phyloP scores from a whole-genome alignment of 2,113 vertebrate genomes.

The Microtus pennsylvanicus region DNA sequence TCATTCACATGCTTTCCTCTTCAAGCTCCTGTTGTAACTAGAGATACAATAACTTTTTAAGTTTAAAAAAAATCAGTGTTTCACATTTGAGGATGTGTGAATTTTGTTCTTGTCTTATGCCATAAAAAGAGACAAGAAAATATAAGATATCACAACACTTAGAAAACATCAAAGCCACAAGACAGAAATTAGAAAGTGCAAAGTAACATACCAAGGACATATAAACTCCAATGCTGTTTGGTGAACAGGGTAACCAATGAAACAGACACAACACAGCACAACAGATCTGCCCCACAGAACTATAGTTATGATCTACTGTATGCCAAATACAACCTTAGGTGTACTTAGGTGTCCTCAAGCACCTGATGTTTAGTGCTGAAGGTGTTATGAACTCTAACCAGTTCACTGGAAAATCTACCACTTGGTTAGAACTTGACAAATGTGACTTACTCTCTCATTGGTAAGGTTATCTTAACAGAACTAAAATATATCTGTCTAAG shows the following conservation, averaged over 20 bases:
- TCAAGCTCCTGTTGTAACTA: not conserved
- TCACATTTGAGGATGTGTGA: not conserved
- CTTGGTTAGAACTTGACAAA: not conserved
- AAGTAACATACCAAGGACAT: not conserved
- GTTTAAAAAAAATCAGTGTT: not conserved
- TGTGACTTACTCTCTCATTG: not conserved
- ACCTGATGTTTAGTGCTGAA: not conserved
- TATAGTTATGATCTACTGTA: not conserved
- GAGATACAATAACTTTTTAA: not conserved
- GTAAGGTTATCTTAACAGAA: conserved; percentile 9
- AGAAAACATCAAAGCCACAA: not conserved
- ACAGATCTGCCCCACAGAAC: not conserved
- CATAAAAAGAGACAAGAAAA: not conserved
- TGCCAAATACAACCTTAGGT: not conserved
- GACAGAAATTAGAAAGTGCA: not conserved
- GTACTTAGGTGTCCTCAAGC: not conserved
- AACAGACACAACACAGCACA: not conserved
- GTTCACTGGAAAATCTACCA: not conserved
- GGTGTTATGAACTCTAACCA: not conserved
- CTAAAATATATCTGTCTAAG: not conserved
- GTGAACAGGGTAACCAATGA: not conserved
- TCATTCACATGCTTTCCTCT: conserved; percentile 11
- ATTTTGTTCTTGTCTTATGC: not conserved
- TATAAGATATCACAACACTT: not conserved
- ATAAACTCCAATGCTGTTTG: not conserved